Evolutionary conservation across 2,797 vertebrate species (phyloP).

Genomic region (Rhincodon typus): DNA sequence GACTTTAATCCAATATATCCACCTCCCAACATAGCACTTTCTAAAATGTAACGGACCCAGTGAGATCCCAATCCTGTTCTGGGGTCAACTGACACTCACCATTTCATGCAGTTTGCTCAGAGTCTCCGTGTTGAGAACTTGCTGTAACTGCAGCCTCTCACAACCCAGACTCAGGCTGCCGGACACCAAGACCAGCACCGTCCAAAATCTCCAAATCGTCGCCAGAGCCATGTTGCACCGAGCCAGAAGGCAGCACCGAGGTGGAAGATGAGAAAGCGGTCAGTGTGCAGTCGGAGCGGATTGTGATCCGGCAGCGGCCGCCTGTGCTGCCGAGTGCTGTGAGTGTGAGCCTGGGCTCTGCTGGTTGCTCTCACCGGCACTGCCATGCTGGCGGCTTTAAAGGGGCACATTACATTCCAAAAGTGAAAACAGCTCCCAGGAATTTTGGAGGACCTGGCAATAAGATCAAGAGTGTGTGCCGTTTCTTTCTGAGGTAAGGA

Average conservation of each 20-base stretch:
- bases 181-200: background rate
- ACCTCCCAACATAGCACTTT: no score
- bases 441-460: background rate
- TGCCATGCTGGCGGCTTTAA: background rate
- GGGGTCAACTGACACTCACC: background rate
- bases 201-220: background rate
- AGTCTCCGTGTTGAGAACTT: background rate
- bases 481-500: background rate
- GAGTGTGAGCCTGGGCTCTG: background rate
- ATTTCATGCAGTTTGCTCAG: conserved; percentile 3
- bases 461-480: background rate
- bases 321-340: background rate
- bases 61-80: no score
- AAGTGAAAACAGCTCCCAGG: background rate
- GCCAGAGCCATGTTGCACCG: background rate
- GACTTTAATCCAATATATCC: no score
- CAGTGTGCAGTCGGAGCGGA: background rate
- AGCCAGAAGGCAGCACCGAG: background rate
- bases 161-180: background rate
- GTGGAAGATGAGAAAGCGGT: background rate
- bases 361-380: background rate
- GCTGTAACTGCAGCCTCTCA: conserved; percentile 1
- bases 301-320: background rate
- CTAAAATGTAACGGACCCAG: background rate
- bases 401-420: background rate